Percentiles rank a stretch among this genome's conserved stretches.
These are phyloP conservation scores for Sinelater perroti DNA, from an alignment of 2,888 invertebrate species.

Conservation along the genomic window DNA sequence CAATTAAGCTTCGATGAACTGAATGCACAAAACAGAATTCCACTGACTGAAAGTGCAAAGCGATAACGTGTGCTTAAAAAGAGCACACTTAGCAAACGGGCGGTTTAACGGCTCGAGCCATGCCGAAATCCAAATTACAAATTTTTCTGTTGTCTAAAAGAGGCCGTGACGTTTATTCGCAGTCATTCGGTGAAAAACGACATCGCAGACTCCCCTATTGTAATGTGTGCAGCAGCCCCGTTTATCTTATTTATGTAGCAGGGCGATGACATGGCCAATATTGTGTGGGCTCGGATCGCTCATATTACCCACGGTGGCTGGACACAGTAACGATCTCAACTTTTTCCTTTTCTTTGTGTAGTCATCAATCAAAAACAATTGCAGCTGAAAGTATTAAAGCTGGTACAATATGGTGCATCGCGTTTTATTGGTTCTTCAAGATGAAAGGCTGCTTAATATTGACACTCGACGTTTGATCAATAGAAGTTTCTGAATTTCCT, in stretches of 20 bases:
- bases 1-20: no score
- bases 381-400: conserved; percentile 43
- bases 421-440: not conserved
- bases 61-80: no score
- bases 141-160: conserved; percentile 10
- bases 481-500: no score
- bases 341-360: conserved; percentile 35
- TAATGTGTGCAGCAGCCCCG: conserved; percentile 41
- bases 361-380: conserved; percentile 48
- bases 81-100: no score
- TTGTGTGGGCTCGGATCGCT: conserved; percentile 51
- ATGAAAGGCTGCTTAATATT: no score
- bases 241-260: conserved; percentile 52
- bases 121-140: conserved; percentile 11
- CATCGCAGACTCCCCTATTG: conserved; percentile 47
- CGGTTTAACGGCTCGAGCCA: no score
- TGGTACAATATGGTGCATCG: not conserved
- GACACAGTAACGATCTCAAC: conserved; percentile 46
- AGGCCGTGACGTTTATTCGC: conserved; percentile 47
- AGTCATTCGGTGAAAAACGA: conserved; percentile 50
- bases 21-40: no score
- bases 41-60: no score
- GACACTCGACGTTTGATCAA: no score
- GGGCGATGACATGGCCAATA: conserved; percentile 57
- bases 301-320: conserved; percentile 50